A percentile compares a stretch with the other conserved stretches of the same genome.
Conservation (phyloP, 2,888 invertebrate genomes). For the Sipha maydis region DNA sequence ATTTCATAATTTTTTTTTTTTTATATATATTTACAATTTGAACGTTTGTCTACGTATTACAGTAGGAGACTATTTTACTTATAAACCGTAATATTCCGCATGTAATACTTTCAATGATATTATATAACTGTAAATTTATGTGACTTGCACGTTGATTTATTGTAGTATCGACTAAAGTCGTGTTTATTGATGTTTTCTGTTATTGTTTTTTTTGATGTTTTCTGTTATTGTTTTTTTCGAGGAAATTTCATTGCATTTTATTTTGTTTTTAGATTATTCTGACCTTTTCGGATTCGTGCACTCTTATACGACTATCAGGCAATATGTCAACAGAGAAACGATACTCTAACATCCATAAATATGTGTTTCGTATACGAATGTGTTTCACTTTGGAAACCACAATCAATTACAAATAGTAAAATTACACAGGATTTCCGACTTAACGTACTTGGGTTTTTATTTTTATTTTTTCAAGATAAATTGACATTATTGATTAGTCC, state of each 20-base stretch:
- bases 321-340: too few relatives aligned
- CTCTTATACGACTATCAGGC: background rate
- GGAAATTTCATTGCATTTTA: background rate
- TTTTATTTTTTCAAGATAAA: background rate
- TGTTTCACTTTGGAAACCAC: too few relatives aligned
- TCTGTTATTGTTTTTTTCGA: background rate
- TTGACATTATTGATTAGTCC: background rate
- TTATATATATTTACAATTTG: too few relatives aligned
- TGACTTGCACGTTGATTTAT: background rate
- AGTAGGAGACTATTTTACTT: too few relatives aligned
- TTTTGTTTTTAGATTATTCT: background rate
- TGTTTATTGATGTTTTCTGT: background rate
- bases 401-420: background rate
- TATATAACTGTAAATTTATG: background rate
- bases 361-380: too few relatives aligned
- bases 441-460: background rate
- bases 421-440: background rate
- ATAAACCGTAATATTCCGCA: background rate
- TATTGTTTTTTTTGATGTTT: background rate
- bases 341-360: too few relatives aligned
- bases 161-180: background rate
- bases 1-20: too few relatives aligned
- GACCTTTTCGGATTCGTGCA: slow-evolving; percentile 3
- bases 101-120: background rate
- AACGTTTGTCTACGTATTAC: too few relatives aligned